A percentile compares a stretch with the other conserved stretches of the same genome.
Evolutionary conservation across 2,888 invertebrate species (phyloP).

Genomic region (Exocentrus adspersus): DNA sequence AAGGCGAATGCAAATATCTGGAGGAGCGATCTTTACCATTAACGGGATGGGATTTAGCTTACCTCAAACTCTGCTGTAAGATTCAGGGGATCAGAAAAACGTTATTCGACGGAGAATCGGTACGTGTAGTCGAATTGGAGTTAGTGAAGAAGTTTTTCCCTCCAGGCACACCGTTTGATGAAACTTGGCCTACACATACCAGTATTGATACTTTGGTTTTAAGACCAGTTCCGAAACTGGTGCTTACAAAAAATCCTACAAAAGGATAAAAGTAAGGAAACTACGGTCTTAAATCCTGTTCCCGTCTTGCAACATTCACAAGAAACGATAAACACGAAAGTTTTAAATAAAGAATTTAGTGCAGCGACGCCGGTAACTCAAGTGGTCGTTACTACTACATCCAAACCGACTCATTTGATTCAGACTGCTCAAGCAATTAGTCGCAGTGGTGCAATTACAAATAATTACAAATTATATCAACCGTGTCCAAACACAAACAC

Average conservation of each 20-base stretch:
- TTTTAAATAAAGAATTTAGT: too few species aligned
- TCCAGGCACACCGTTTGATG: conserved; percentile 27
- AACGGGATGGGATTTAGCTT: conserved; percentile 32
- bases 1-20: conserved; percentile 30
- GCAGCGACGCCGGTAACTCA: not conserved
- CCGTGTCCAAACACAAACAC: not conserved
- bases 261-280: not conserved
- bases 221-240: conserved; percentile 1
- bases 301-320: not conserved
- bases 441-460: too few species aligned
- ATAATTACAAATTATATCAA: not conserved
- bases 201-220: not conserved
- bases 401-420: not conserved
- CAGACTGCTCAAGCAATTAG: not conserved
- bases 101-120: conserved; percentile 11
- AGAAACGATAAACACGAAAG: not conserved
- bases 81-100: conserved; percentile 30
- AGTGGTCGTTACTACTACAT: not conserved
- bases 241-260: too few species aligned
- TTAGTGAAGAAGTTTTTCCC: conserved; percentile 28
- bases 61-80: conserved; percentile 33
- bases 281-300: not conserved
- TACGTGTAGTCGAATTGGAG: conserved; percentile 24
- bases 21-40: conserved; percentile 23
- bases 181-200: conserved; percentile 15